Conservation (phyloP, 2,113 vertebrate genomes). For the Ptychochromis oligacanthus region DNA sequence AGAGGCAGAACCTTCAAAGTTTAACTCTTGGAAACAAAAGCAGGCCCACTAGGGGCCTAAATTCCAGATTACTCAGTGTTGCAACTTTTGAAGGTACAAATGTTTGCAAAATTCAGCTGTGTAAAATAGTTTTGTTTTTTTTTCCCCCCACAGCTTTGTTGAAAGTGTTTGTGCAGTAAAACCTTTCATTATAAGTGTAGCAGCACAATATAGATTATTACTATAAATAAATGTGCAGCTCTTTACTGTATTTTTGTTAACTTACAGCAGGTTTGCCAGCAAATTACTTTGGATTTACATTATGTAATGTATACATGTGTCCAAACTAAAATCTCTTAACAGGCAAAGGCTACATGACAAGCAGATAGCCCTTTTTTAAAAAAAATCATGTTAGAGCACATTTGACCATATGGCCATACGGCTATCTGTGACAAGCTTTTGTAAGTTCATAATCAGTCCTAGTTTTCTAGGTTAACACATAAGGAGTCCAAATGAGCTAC, state of each 20-base stretch:
- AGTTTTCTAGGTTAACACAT: neutral
- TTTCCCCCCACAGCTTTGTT: neutral
- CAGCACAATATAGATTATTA: neutral
- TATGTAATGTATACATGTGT: no score
- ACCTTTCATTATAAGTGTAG: neutral
- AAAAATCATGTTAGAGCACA: no score
- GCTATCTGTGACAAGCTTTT: no score
- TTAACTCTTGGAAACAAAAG: constrained; percentile 19
- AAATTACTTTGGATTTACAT: no score
- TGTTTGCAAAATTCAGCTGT: neutral
- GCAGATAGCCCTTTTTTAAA: no score
- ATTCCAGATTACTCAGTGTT: constrained; percentile 19
- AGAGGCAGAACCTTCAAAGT: neutral
- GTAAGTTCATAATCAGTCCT: no score
- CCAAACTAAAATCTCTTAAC: no score
- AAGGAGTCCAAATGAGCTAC: neutral
- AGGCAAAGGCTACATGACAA: no score
- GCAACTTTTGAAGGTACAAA: neutral
- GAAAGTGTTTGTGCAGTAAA: neutral
- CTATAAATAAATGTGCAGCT: neutral
- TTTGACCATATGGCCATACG: no score
- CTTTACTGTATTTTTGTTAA: neutral
- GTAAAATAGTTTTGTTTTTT: neutral
- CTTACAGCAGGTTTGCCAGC: no score
- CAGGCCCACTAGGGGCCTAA: neutral